These are phyloP conservation scores for Fabriciana adippe DNA, from an alignment of 2,888 invertebrate species.

Conservation along the genomic window DNA sequence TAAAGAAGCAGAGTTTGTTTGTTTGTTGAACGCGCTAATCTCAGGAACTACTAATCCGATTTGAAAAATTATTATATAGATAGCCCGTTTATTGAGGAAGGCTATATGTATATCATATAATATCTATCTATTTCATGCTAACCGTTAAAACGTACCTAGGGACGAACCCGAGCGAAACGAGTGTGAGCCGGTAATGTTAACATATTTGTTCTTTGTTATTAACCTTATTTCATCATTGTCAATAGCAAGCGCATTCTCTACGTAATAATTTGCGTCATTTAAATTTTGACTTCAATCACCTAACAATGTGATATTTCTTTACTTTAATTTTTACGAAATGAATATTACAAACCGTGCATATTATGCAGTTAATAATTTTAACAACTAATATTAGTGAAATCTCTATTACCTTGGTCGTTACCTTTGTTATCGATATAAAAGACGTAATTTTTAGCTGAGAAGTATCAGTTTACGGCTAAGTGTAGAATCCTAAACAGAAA, in stretches of 20 bases:
- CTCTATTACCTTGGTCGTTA: conserved; percentile 69
- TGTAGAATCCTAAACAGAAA: conserved; percentile 50
- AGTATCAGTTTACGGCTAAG: conserved; percentile 63
- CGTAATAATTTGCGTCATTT: conserved; percentile 26
- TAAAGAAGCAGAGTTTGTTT: too few relatives aligned
- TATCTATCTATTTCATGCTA: too few relatives aligned
- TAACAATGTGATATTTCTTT: conserved; percentile 21
- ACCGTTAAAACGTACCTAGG: too few relatives aligned
- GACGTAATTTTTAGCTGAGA: conserved; percentile 55
- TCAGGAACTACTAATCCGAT: too few relatives aligned
- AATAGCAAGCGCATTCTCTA: background rate
- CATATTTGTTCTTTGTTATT: background rate
- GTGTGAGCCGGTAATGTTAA: too few relatives aligned
- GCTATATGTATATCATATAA: too few relatives aligned
- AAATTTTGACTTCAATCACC: conserved; percentile 21
- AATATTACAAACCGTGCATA: conserved; percentile 49
- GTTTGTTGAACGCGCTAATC: too few relatives aligned
- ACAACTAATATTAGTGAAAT: conserved; percentile 64
- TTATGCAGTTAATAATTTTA: conserved; percentile 54
- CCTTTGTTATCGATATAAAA: conserved; percentile 72
- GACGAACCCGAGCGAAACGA: too few relatives aligned
- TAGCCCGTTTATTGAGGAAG: too few relatives aligned
- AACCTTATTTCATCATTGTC: conserved; percentile 2
- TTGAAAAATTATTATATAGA: too few relatives aligned
- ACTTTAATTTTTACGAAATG: conserved; percentile 56